Conservation (phyloP, 2,888 invertebrate genomes). For the Odiellus spinosus region DNA sequence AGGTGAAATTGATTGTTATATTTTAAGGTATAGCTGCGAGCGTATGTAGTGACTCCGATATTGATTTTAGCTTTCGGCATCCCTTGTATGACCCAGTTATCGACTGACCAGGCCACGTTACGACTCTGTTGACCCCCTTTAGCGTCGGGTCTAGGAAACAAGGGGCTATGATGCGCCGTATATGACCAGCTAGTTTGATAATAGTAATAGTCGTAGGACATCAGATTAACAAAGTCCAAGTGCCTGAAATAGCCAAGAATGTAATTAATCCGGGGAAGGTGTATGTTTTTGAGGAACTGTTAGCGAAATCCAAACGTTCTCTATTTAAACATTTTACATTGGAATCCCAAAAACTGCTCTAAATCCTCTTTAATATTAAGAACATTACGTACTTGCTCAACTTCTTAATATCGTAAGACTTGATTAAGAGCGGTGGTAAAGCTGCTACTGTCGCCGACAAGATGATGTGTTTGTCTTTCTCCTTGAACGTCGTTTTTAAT, state of each 20-base stretch:
- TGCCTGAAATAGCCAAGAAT: slow-evolving; percentile 35
- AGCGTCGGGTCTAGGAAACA: slow-evolving; percentile 46
- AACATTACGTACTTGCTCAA: slow-evolving; percentile 50
- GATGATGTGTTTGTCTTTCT: slow-evolving; percentile 26
- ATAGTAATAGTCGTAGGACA: slow-evolving; percentile 80
- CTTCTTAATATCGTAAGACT: slow-evolving; percentile 59
- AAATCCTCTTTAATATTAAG: no score
- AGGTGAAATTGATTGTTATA: slow-evolving; percentile 48
- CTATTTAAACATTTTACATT: no score
- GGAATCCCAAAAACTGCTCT: no score
- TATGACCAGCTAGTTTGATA: slow-evolving; percentile 57
- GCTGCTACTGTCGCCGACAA: slow-evolving; percentile 66
- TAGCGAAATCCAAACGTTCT: no score
- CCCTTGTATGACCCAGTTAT: slow-evolving; percentile 58
- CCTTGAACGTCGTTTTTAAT: slow-evolving; percentile 9
- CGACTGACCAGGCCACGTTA: slow-evolving; percentile 50
- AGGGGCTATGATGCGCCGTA: slow-evolving; percentile 68
- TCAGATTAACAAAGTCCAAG: slow-evolving; percentile 67
- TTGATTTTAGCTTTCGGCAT: slow-evolving; percentile 60
- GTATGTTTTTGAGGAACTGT: no score
- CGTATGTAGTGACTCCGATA: slow-evolving; percentile 73
- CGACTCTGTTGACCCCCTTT: slow-evolving; percentile 27
- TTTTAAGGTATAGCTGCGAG: slow-evolving; percentile 55
- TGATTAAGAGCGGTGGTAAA: slow-evolving; percentile 52
- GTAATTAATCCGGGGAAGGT: not conserved